Evolutionary conservation across 2,888 invertebrate genomes (phyloP).

Genomic region (Teinopalpus imperialis): DNA sequence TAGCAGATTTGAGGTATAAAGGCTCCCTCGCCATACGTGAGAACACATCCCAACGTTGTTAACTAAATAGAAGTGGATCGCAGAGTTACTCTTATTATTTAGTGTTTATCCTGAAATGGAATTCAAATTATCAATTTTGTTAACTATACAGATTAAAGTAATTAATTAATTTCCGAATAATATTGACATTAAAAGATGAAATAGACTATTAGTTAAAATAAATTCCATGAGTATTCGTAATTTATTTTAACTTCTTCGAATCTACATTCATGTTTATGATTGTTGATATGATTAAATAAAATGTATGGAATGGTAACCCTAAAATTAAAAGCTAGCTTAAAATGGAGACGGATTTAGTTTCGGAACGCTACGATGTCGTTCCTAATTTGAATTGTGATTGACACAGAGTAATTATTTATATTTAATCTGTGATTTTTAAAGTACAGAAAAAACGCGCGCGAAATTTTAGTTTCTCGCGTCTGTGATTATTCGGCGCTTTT

Average conservation of each 20-base stretch:
- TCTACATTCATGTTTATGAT: too few relatives aligned
- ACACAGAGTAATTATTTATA: conserved; percentile 43
- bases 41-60: conserved; percentile 47
- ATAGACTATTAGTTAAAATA: too few relatives aligned
- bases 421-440: conserved; percentile 23
- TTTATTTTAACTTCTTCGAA: too few relatives aligned
- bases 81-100: neutral
- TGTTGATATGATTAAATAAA: conserved; percentile 6
- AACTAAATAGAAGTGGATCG: conserved; percentile 58
- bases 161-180: neutral
- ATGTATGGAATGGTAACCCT: conserved; percentile 15
- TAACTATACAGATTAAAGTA: neutral
- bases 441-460: conserved; percentile 35
- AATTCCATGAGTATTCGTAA: too few relatives aligned
- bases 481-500: conserved; percentile 66
- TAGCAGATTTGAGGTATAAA: conserved; percentile 71
- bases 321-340: conserved; percentile 32
- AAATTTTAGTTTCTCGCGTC: conserved; percentile 39
- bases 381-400: conserved; percentile 57
- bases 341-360: conserved; percentile 46
- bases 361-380: conserved; percentile 41
- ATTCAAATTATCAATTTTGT: neutral
- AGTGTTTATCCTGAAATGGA: neutral
- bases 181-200: neutral
- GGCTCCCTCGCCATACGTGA: conserved; percentile 59